phyloP scores from a whole-genome alignment of 2,888 invertebrate species.

The Osmoderma eremita region DNA sequence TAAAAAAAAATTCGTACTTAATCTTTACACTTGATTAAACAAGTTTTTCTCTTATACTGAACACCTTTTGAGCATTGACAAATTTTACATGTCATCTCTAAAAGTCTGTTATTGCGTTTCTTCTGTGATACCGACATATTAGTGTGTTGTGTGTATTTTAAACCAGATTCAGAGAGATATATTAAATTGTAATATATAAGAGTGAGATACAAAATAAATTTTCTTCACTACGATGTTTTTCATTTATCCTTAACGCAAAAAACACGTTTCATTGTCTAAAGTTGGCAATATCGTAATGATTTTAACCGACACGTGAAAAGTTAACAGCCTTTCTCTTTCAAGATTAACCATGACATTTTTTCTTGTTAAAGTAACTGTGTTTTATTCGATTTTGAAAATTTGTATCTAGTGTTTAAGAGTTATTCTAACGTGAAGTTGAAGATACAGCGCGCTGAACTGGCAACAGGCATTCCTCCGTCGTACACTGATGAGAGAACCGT shows the following conservation, averaged over 20 bases:
- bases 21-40: neutral
- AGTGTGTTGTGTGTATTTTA: constrained; percentile 49
- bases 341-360: too few relatives aligned
- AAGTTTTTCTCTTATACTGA: neutral
- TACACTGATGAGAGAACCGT: too few relatives aligned
- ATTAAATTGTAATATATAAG: neutral
- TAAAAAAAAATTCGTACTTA: neutral
- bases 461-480: too few relatives aligned
- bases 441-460: too few relatives aligned
- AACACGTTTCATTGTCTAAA: neutral
- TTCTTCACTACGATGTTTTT: neutral
- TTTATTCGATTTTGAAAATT: too few relatives aligned
- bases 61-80: too few relatives aligned
- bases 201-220: neutral
- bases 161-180: constrained; percentile 11
- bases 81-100: constrained; percentile 26
- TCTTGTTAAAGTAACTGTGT: too few relatives aligned
- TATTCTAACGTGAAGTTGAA: too few relatives aligned
- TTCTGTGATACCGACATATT: constrained; percentile 51
- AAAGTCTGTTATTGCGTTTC: constrained; percentile 50
- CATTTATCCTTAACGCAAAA: neutral
- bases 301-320: too few relatives aligned
- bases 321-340: too few relatives aligned
- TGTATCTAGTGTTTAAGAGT: too few relatives aligned
- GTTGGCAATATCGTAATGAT: too few relatives aligned